phyloP scores from a whole-genome alignment of 1,140 invertebrate species.

The Lordiphosa collinella region DNA sequence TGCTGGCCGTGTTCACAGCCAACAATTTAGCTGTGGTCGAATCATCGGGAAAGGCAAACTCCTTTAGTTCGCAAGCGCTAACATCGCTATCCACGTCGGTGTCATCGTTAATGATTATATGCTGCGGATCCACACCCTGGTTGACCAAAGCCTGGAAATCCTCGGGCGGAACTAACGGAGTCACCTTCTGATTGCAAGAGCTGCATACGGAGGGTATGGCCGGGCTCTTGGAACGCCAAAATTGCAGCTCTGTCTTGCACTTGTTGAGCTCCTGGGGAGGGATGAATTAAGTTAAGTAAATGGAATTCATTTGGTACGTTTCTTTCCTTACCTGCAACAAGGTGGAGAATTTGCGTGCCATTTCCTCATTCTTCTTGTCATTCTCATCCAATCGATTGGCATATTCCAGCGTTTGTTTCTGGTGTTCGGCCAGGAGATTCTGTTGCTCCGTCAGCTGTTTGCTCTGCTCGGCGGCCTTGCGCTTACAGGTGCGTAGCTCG shows the following conservation, averaged over 20 bases:
- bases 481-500: slow-evolving; percentile 88
- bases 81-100: slow-evolving; percentile 36
- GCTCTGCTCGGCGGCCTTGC: slow-evolving; percentile 89
- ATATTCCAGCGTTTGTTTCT: slow-evolving; percentile 89
- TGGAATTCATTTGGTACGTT: too few relatives aligned
- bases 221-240: slow-evolving; percentile 92
- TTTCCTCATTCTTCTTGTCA: slow-evolving; percentile 94
- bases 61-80: slow-evolving; percentile 27
- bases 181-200: slow-evolving; percentile 82
- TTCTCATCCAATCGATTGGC: slow-evolving; percentile 90
- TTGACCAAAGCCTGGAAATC: slow-evolving; percentile 83
- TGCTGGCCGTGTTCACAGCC: slow-evolving; percentile 56
- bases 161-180: slow-evolving; percentile 81
- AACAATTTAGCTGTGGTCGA: slow-evolving; percentile 68
- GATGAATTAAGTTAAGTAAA: not conserved
- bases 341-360: slow-evolving; percentile 91
- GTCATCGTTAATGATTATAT: slow-evolving; percentile 76
- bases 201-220: slow-evolving; percentile 83
- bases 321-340: slow-evolving; percentile 85
- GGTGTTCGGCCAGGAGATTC: slow-evolving; percentile 87
- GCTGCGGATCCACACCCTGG: slow-evolving; percentile 83
- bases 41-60: slow-evolving; percentile 66
- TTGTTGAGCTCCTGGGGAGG: slow-evolving; percentile 88
- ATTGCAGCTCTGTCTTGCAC: slow-evolving; percentile 93
- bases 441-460: slow-evolving; percentile 91